Base-by-base conservation (phyloP, 2,888 invertebrate species). In the Coleophora deauratella region DNA sequence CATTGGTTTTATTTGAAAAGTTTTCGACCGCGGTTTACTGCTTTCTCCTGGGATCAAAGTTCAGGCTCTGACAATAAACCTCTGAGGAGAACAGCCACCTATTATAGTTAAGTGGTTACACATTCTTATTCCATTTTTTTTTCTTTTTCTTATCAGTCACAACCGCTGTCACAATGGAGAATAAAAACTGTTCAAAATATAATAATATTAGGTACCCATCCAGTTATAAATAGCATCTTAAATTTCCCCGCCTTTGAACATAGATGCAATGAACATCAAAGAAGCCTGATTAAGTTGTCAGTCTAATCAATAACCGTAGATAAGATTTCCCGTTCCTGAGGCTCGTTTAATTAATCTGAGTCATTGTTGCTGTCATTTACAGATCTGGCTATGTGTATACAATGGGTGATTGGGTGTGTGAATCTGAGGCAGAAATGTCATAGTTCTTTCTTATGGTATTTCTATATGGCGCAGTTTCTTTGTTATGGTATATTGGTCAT, bases 1-100 rank as follows among this genome's bases (percentile, higher is more conserved):
- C 72, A 71, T 73, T 66, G 69, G 66, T 72, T 78, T 79, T 79
- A 79, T 80, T 77, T 71, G 73, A 66, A 78, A 80, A 79, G 71
- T 40, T 80, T 80, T 62, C 64, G 62, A 66, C 64, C 59, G 61
- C 60, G 65, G 71, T 70, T 72, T 66, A 70, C 62, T 69, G 57
- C 61, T 52, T 62, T 58, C 56, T 62, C 58, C 51, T 49, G 55
- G 53, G 49, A 59, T 55, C 54, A 55, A 43, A 49, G 41, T 54
- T 50, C 52, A 49, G 47, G 42, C 42, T 47, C 21, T 4, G 21
- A 21, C 21, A 21, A 21, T 21, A 21, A 21, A 21, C n/a, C 31
- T 43, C 32, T 21, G 21, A 21, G 6, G 32, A 10, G 32, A 32
- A 32, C 10, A 32, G 3, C n/a, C n/a, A n/a, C n/a, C n/a, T n/a